phyloP scores from a whole-genome alignment of 2,113 vertebrate species.

The Platanista minor region DNA sequence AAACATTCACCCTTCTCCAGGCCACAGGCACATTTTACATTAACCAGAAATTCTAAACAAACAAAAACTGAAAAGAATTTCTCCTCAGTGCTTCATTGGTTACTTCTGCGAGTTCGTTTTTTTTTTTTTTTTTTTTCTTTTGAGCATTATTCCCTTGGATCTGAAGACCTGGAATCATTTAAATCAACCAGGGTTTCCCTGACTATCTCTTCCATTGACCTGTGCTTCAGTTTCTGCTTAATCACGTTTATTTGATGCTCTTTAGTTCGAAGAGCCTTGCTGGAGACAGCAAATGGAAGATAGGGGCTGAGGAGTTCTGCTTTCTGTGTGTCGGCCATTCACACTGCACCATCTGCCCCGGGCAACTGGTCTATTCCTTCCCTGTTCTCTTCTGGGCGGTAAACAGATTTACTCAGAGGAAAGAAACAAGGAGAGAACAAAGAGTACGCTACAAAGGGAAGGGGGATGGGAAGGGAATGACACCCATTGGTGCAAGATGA shows the following conservation, averaged over 20 bases:
- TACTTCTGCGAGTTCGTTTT: conserved; percentile 26
- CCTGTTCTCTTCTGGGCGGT: conserved; percentile 61
- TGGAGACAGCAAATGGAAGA: conserved; percentile 30
- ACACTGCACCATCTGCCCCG: conserved; percentile 68
- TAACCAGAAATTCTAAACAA: not conserved
- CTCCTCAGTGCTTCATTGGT: not conserved
- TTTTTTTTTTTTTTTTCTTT: not conserved
- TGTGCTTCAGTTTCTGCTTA: conserved; percentile 40
- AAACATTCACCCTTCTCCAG: not conserved
- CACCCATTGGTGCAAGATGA: not conserved
- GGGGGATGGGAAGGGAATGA: not conserved
- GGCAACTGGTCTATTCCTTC: conserved; percentile 64
- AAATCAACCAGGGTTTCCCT: not conserved
- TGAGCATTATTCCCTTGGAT: conserved; percentile 25
- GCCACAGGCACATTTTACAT: not conserved
- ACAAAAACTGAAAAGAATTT: conserved; percentile 3
- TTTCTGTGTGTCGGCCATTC: conserved; percentile 56
- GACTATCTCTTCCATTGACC: conserved; percentile 3
- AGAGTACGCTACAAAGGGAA: not conserved
- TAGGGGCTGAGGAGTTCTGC: conserved; percentile 45
- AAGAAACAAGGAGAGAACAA: conserved; percentile 26
- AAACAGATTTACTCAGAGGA: conserved; percentile 68
- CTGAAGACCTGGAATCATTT: conserved; percentile 42
- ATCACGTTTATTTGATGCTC: conserved; percentile 40
- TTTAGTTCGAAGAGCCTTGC: conserved; percentile 23